Base-by-base conservation (phyloP, 2,888 invertebrate species). In the Ichneumoninae sp. region DNA sequence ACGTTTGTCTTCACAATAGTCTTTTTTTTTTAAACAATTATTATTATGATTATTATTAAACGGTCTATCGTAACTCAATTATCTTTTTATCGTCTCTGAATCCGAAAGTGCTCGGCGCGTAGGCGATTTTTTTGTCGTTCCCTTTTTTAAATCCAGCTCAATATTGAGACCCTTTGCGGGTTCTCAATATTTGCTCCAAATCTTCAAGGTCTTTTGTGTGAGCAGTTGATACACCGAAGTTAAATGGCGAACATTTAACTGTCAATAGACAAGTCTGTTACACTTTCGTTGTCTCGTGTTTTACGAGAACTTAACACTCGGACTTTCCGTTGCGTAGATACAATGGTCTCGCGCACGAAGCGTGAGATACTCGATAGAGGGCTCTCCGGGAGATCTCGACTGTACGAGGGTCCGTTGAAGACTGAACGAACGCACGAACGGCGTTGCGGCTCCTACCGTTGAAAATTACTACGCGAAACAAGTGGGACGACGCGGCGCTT, bases 401-500 rank as follows among this genome's bases (percentile, higher is more conserved):
- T 79, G 16, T 70, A 76, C 87, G 86, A 87, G 78, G 71, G 87
- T 85, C 86, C 85, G 88, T 86, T 84, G 82, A 83, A 83, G 68
- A 89, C 89, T 89, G 88, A 88, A 54, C 80, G 73, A 65, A 68
- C 70, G 54, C 40, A 65, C 68, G 47, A 68, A 33, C 81, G 50
- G 60, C 68, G 77, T 57, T 26, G 73, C n/a, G 65, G 66, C 54
- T 73, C 54, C 44, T 52, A 54, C 74, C 57, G 66, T 60, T 78
- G 74, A 83, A 44, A 30, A 84, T 76, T 85, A 76, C 89, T 63
- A 80, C 87, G 83, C 80, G 80, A 85, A 81, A 89, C 89, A 90
- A 87, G 86, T 88, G 83, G 86, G 88, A 87, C 85, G 82, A 81
- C 87, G 87, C 87, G 88, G 86, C 85, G 86, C 89, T 91, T 90